Evolutionary conservation across 1,140 invertebrate genomes (phyloP).

Genomic region (Bathynomus jamesi): DNA sequence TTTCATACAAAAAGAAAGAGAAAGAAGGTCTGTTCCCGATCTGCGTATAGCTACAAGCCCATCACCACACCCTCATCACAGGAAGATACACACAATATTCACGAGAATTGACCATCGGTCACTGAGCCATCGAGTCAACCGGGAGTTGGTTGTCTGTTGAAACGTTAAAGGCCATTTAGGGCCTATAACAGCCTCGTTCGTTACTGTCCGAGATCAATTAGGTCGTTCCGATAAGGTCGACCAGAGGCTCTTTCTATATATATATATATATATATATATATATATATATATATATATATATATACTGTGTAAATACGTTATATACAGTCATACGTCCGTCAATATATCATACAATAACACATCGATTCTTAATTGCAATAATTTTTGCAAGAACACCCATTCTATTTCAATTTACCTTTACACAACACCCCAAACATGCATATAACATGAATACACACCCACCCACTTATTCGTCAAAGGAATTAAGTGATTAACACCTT

Average conservation of each 20-base stretch:
- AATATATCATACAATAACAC: too few species aligned
- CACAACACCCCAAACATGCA: too few species aligned
- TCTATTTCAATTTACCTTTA: too few species aligned
- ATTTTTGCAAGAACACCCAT: too few species aligned
- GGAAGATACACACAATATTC: background rate
- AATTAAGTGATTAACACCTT: too few species aligned
- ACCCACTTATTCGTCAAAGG: too few species aligned
- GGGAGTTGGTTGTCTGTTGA: background rate
- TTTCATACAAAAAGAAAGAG: too few species aligned
- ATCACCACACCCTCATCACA: background rate
- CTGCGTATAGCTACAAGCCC: background rate
- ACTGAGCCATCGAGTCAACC: background rate
- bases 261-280: slow-evolving; percentile 1
- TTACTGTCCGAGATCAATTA: slow-evolving; percentile 30
- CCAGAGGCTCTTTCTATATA: background rate
- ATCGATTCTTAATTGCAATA: too few species aligned
- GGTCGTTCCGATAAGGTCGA: slow-evolving; percentile 10
- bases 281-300: slow-evolving; percentile 3
- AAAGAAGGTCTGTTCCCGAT: background rate
- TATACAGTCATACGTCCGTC: too few species aligned
- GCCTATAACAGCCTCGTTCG: slow-evolving; percentile 16
- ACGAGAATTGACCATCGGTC: background rate
- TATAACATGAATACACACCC: too few species aligned
- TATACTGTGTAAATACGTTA: background rate
- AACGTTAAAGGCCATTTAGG: slow-evolving; percentile 11